Base-by-base conservation (phyloP, 2,797 vertebrate genomes). In the Cheirogaleus major region DNA sequence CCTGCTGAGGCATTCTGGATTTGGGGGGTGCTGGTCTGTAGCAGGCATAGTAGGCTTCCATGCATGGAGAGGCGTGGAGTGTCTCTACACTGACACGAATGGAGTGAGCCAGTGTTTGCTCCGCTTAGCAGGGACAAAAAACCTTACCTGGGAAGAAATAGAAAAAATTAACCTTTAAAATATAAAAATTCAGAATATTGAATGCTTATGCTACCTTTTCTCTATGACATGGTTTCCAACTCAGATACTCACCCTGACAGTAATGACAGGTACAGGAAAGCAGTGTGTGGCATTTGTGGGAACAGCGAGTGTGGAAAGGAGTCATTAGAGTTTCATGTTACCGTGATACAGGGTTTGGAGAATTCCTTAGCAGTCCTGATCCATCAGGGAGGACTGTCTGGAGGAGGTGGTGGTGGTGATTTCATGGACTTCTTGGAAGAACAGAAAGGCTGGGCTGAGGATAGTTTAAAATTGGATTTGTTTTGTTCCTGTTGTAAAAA, bases 331-430 rank as follows among this genome's bases (percentile, higher is more conserved):
- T 70, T 95, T 96, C 35, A n/a, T 8, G 17, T 89, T 84, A 48
- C 91, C 17, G 1, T 52, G 50, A 38, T 65, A 1, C 41, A 14
- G 23, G n/a, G 2, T 35, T 91, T 67, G 17, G 48, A 80, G 83
- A 91, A 67, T 84, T 55, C 22, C 70, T 82, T 75, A 32, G 63
- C 72, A 48, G 27, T 80, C 32, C 73, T 30, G 50, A 48, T 38
- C 38, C 57, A 30, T 41, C 57, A 59, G 11, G 4, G 88, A 93
- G 89, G 89, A 83, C 91, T 95, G 10, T 83, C 59, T 83, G 63
- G 45, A 76, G 89, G 87, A 72, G 45, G 67, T 41, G 22, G 63
- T 6, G 10, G 78, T 9, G 1, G 67, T 3, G 5, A 81, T 91
- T 65, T 83, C 45, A 76, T 0, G 1, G 69, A 83, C 69, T 23